Base-by-base conservation (phyloP, 2,113 vertebrate species). In the Menura novaehollandiae region DNA sequence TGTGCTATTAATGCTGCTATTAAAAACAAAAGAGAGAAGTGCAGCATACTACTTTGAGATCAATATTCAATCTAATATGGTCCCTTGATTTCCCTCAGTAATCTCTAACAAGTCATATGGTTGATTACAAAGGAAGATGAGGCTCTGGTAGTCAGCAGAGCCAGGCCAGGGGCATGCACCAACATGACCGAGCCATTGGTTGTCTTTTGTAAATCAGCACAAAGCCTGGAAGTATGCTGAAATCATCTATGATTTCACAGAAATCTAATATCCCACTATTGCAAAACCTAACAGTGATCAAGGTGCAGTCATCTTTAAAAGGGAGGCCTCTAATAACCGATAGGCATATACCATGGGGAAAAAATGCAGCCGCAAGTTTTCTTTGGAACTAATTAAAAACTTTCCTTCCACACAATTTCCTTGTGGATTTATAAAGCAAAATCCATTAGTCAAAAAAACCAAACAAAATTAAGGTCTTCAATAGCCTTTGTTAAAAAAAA, bases 11-110 rank as follows among this genome's bases (percentile, higher is more conserved):
- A 37, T 46, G 52, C 32, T 91, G 75, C 75, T 90, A 74, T 92
- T 86, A 92, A 92, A 95, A 96, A 72, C 55, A 78, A 44, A 49
- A 79, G 53, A 69, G 30, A 72, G 19, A 24, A 95, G 11, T 26
- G 28, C 83, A 93, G 52, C 62, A 56, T 35, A 13, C 44, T 68
- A 35, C 52, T 93, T 85, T 64, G 73, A 39, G 83, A 94, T 96
- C 95, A 91, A 94, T 95, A 91, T 85, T 89, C 89, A 87, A 79
- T 82, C 37, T 85, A 39, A 92, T 78, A 26, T 11, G 6, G 47
- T 18, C 47, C 37, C 72, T 72, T 88, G 79, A 37, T 88, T 81
- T 84, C 69, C 53, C 56, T 78, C 12, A 10, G 59, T 74, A 79
- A 63, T 72, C 64, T 85, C 82, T 88, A 78, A 77, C 23, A 59